phyloP scores from a whole-genome alignment of 2,797 vertebrate species.

The Cossypha niveicapilla region DNA sequence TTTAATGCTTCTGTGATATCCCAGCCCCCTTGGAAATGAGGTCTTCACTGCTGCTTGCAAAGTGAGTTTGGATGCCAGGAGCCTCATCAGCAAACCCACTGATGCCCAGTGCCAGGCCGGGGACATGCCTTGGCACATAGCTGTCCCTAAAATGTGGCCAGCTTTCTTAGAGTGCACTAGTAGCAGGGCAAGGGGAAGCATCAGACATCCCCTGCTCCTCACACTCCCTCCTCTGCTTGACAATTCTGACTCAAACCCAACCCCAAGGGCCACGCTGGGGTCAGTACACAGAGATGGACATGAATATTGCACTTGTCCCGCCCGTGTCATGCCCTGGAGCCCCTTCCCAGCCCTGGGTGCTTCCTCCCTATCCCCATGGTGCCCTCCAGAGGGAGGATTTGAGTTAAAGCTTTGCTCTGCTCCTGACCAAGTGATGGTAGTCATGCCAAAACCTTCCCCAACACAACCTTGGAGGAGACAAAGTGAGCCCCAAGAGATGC shows the following conservation, averaged over 20 bases:
- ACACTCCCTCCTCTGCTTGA: background rate
- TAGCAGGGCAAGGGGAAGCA: background rate
- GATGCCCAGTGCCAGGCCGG: background rate
- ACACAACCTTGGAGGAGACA: background rate
- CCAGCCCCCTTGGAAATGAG: background rate
- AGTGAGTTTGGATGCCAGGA: background rate
- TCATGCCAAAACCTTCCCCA: background rate
- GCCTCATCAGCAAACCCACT: background rate
- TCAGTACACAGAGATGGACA: background rate
- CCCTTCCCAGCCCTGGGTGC: background rate
- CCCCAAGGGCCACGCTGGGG: background rate
- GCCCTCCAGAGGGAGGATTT: background rate
- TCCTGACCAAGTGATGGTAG: rapidly evolving
- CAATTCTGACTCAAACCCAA: background rate
- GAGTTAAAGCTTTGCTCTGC: background rate
- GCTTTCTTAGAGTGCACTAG: background rate
- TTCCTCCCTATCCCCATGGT: background rate
- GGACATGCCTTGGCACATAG: background rate
- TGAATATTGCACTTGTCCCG: conserved; percentile 33
- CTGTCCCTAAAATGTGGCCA: background rate
- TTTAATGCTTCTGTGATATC: background rate
- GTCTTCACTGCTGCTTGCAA: background rate
- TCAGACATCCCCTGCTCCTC: background rate
- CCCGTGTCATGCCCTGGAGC: background rate
- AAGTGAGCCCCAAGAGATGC: background rate